phyloP scores from a whole-genome alignment of 2,888 invertebrate species.

The Dysmachus trigonus region DNA sequence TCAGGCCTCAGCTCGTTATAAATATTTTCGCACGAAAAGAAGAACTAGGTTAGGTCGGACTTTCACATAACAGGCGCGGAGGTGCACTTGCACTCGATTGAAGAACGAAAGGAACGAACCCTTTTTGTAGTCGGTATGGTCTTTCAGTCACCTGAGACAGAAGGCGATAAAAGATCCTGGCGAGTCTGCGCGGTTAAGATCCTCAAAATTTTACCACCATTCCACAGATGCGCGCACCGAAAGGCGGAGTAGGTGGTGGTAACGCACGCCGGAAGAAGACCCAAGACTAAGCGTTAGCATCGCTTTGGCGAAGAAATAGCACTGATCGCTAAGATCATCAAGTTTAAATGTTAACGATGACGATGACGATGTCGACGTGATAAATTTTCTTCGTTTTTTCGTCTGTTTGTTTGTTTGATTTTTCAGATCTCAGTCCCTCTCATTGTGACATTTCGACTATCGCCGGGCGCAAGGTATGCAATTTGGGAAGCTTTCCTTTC shows the following conservation, averaged over 20 bases:
- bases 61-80: background rate
- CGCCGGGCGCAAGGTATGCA: background rate
- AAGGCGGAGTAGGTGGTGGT: background rate
- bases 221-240: background rate
- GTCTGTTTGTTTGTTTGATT: background rate
- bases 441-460: background rate
- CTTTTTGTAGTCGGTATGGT: background rate
- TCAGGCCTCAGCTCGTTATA: slow-evolving; percentile 28
- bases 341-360: slow-evolving; percentile 20
- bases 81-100: background rate
- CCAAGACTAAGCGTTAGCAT: slow-evolving; percentile 24
- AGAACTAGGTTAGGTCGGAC: slow-evolving; percentile 16
- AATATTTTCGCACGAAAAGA: background rate
- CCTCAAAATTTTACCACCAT: background rate
- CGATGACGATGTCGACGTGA: slow-evolving; percentile 17
- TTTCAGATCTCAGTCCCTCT: background rate
- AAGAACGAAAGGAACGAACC: background rate
- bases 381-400: too few species aligned
- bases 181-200: background rate
- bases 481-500: slow-evolving; percentile 20
- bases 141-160: background rate
- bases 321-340: slow-evolving; percentile 24
- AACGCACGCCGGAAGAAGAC: background rate
- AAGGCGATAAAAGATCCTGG: background rate
- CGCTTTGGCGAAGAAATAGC: slow-evolving; percentile 20